These are phyloP conservation scores for Peromyscus attwateri DNA, from an alignment of 2,797 vertebrate genomes.

Conservation along the genomic window DNA sequence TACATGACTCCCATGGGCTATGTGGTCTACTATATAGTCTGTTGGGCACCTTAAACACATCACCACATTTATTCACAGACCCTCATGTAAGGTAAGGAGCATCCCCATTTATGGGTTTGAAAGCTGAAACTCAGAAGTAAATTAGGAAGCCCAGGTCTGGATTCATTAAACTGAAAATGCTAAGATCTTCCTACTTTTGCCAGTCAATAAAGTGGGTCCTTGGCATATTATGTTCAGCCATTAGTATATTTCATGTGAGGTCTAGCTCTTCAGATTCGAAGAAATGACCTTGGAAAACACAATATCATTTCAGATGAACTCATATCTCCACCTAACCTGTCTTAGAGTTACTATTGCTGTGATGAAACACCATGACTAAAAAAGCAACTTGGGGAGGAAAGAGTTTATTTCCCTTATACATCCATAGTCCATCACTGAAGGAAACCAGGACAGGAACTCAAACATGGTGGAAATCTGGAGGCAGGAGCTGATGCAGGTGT, in stretches of 20 bases:
- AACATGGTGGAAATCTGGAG: neutral
- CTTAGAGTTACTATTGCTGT: neutral
- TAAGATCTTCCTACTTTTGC: neutral
- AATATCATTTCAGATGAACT: neutral
- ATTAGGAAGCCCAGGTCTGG: neutral
- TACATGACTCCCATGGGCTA: neutral
- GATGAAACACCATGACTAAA: neutral
- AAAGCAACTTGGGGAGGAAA: neutral
- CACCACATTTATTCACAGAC: neutral
- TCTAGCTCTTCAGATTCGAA: neutral
- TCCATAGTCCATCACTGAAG: neutral
- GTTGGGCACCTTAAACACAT: neutral
- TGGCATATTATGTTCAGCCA: neutral
- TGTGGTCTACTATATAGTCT: neutral
- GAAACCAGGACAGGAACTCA: neutral
- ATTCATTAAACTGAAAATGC: neutral
- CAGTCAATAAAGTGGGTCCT: neutral
- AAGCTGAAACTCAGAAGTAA: conserved; percentile 67
- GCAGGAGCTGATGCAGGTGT: neutral
- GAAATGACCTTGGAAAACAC: neutral
- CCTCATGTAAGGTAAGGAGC: conserved; percentile 27
- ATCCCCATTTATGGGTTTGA: conserved; percentile 62
- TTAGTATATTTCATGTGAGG: neutral
- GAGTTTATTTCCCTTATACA: neutral
- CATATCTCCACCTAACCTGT: neutral